A percentile compares a stretch with the other conserved stretches of the same genome.
Conservation (phyloP, 2,888 invertebrate genomes). For the Pseudococcus jackbeardsleyi region DNA sequence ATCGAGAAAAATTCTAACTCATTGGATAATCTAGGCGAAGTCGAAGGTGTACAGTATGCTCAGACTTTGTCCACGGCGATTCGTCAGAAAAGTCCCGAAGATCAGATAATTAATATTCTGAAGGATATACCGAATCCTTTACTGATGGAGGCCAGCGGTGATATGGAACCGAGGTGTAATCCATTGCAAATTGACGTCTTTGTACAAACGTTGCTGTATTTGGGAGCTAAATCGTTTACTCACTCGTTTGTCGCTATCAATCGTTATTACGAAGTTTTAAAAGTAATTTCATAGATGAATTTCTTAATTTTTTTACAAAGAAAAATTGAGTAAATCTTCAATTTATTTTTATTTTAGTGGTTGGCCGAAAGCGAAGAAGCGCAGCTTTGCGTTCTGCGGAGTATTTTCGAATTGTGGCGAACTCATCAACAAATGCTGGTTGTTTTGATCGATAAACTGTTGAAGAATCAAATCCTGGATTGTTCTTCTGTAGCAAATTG, state of each 20-base stretch:
- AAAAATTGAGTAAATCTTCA: no score
- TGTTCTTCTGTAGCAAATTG: slow-evolving; percentile 97
- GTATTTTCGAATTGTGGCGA: slow-evolving; percentile 95
- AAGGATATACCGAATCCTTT: slow-evolving; percentile 89
- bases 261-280: slow-evolving; percentile 93
- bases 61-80: slow-evolving; percentile 89
- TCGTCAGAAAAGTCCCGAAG: slow-evolving; percentile 89
- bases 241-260: slow-evolving; percentile 99
- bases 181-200: slow-evolving; percentile 96
- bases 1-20: background rate
- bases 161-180: slow-evolving; percentile 79
- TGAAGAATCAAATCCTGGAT: slow-evolving; percentile 97
- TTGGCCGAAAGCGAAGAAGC: slow-evolving; percentile 95
- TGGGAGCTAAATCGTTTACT: slow-evolving; percentile 97
- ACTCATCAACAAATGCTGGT: slow-evolving; percentile 97
- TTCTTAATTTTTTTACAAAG: no score
- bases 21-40: slow-evolving; percentile 9
- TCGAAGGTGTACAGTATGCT: slow-evolving; percentile 74
- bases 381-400: slow-evolving; percentile 92
- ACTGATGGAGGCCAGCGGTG: slow-evolving; percentile 73
- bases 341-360: slow-evolving; percentile 73
- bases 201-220: slow-evolving; percentile 92
- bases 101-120: slow-evolving; percentile 88
- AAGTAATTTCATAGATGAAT: slow-evolving; percentile 73
- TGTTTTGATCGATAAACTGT: slow-evolving; percentile 94